These are phyloP conservation scores for Oryzias dopingdopingensis DNA, from an alignment of 2,797 vertebrate genomes.

Conservation along the genomic window DNA sequence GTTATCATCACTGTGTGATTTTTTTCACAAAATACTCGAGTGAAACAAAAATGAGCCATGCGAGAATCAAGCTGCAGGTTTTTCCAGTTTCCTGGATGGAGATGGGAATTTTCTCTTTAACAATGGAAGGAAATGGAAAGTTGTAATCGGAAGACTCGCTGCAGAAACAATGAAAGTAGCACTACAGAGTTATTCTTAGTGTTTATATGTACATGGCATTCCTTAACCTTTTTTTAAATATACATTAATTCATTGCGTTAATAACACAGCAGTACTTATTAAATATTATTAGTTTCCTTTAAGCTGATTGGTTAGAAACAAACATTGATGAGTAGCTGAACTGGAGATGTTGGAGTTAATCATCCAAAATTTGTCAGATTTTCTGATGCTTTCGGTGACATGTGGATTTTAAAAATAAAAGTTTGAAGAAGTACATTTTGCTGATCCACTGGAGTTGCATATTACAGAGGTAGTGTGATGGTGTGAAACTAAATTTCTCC, in stretches of 20 bases:
- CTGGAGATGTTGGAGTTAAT: not conserved
- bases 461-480: too few species aligned
- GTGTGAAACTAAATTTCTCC: too few species aligned
- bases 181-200: not conserved
- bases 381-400: too few species aligned
- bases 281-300: too few species aligned
- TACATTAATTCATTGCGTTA: not conserved
- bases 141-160: constrained; percentile 43
- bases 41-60: constrained; percentile 14
- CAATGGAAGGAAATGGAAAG: constrained; percentile 76
- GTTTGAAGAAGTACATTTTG: too few species aligned
- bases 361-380: not conserved
- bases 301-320: too few species aligned
- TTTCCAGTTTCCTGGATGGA: constrained; percentile 46
- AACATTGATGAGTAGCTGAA: too few species aligned
- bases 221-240: not conserved
- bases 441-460: too few species aligned
- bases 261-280: not conserved
- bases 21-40: constrained; percentile 20
- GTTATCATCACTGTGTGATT: not conserved
- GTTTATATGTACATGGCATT: not conserved
- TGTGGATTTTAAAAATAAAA: too few species aligned
- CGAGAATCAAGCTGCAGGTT: constrained; percentile 25
- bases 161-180: constrained; percentile 1
- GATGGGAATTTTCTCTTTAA: constrained; percentile 52